Conservation (phyloP, 2,113 vertebrate genomes). For the Plecotus auritus region DNA sequence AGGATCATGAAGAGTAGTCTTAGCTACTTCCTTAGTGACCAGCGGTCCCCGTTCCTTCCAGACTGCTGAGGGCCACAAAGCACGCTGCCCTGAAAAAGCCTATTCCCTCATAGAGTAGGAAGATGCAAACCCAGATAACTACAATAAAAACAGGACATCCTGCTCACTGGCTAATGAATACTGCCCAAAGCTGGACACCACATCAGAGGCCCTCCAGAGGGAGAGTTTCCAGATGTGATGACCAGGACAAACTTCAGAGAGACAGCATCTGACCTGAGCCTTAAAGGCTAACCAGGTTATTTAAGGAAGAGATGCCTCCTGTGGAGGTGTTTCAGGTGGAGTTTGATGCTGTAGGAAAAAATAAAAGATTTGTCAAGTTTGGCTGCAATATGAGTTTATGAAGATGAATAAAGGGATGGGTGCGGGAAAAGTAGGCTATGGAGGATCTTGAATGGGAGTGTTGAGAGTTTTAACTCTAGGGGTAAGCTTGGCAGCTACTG, state of each 20-base stretch:
- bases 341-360: background rate
- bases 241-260: background rate
- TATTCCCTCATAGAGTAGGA: background rate
- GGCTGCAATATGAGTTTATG: background rate
- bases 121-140: background rate
- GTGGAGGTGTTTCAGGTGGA: background rate
- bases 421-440: background rate
- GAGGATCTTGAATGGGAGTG: background rate
- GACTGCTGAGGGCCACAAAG: background rate
- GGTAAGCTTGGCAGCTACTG: background rate
- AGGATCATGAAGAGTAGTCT: background rate
- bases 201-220: background rate
- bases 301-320: background rate
- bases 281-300: background rate
- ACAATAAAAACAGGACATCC: background rate
- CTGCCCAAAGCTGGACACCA: background rate
- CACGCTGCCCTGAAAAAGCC: background rate
- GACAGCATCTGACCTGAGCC: background rate
- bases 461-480: background rate
- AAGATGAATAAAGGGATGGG: background rate
- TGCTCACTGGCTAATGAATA: background rate
- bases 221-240: background rate
- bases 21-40: background rate
- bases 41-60: background rate
- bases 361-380: background rate